These are phyloP conservation scores for Heteronetta atricapilla DNA, from an alignment of 2,113 vertebrate genomes.

Conservation along the genomic window DNA sequence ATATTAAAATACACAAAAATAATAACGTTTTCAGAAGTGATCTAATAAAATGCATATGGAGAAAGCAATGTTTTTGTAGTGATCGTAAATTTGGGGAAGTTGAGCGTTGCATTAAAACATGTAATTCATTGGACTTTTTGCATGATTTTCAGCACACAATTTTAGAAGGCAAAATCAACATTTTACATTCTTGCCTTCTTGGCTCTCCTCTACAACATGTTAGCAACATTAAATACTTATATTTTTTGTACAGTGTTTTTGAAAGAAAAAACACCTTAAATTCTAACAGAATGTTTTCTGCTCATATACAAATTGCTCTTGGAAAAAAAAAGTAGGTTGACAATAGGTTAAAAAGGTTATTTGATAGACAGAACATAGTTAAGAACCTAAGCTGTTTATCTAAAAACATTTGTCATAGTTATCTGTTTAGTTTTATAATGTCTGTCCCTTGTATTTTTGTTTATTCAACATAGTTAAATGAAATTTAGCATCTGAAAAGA, in stretches of 20 bases:
- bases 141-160: not conserved
- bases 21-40: not conserved
- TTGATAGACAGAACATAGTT: not conserved
- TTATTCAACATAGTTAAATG: not conserved
- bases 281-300: not conserved
- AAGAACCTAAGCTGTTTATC: not conserved
- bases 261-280: not conserved
- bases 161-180: not conserved
- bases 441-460: not conserved
- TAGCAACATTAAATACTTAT: not conserved
- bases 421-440: not conserved
- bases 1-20: not conserved
- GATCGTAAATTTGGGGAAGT: not conserved
- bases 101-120: not conserved
- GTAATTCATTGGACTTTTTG: not conserved
- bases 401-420: not conserved
- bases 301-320: not conserved
- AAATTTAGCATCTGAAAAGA: not conserved
- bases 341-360: not conserved
- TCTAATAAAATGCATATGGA: not conserved
- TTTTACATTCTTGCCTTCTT: not conserved
- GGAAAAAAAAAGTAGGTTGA: not conserved
- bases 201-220: not conserved
- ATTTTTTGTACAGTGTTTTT: not conserved
- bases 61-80: not conserved